Conservation (phyloP, 23 tunicate species). For the Trididemnum clinides region DNA sequence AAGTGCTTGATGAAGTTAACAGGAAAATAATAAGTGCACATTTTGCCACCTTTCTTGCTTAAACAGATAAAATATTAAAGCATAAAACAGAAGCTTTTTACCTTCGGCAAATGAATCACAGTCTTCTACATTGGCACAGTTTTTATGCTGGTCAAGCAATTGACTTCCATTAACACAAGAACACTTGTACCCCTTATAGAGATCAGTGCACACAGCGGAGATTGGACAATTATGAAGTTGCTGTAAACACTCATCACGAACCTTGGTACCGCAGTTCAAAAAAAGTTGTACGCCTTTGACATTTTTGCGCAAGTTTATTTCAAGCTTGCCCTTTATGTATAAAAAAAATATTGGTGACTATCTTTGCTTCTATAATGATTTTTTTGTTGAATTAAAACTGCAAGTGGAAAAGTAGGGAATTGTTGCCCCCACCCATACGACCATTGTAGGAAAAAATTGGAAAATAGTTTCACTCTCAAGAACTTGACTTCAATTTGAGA, state of each 20-base stretch:
- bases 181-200: slow-evolving; percentile 61
- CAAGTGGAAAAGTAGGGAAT: too few species aligned
- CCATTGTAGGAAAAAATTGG: too few species aligned
- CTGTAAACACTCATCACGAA: slow-evolving; percentile 48
- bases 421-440: too few species aligned
- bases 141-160: slow-evolving; percentile 55
- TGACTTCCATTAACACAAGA: slow-evolving; percentile 20
- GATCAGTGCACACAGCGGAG: slow-evolving; percentile 42
- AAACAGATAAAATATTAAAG: too few species aligned
- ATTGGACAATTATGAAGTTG: slow-evolving; percentile 43
- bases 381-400: too few species aligned
- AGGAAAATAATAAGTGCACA: too few species aligned
- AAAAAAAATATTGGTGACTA: too few species aligned
- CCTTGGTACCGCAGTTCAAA: slow-evolving; percentile 57
- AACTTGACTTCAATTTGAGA: too few species aligned
- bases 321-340: neutral
- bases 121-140: slow-evolving; percentile 31
- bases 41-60: too few species aligned
- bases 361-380: too few species aligned
- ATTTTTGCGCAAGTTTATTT: slow-evolving; percentile 8
- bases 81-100: slow-evolving; percentile 23
- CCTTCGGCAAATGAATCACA: slow-evolving; percentile 31
- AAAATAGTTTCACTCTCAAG: too few species aligned
- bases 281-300: neutral
- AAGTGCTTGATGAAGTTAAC: too few species aligned